Base-by-base conservation (phyloP, 2,888 invertebrate species). In the Minunthozetes semirufus region DNA sequence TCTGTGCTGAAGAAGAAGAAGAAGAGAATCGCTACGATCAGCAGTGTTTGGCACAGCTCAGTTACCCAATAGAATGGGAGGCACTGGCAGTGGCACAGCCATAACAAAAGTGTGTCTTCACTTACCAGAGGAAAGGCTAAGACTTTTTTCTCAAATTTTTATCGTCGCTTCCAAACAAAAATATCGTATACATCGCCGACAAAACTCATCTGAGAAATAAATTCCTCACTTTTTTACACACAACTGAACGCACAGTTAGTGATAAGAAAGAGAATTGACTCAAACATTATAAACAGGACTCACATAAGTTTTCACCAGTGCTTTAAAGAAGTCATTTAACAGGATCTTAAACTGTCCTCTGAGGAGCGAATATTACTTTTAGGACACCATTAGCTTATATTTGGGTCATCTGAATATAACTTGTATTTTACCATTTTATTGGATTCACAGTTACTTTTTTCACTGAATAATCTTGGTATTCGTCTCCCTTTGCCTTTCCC, bases 381-480 rank as follows among this genome's bases (percentile, higher is more conserved):
- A 63, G 63, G 63, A 63, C 63, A 25, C 25, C 63, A 63, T 63
- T 63, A 63, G 17, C 63, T 61, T 25, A 9, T 63, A 29, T 63
- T 63, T 63, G 33, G 63, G 63, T 63, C 63, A 63, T 63, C 63
- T 63, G 38, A 63, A 63, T 63, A 63, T 33, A 17, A 33, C n/a
- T 29, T n/a, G 1, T 6, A 25, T 33, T 33, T 63, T 53, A 6
- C 53, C 2, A 61, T 27, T 17, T 63, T 63, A 56, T 56, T 17
- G 19, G n/a, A 50, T 19, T 50, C 6, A 1, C 6, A 15, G 17
- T 61, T 29, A 15, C 25, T 63, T 38, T 3, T 19, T 50, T 11
- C 19, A 19, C 9, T 25, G 9, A 56, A 56, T 11, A 56, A 22
- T 11, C 8, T 19, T 53, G 33, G 33, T 33, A 3, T 33, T 8